Conservation (phyloP, 1,140 invertebrate species). For the Ericerus pela region DNA sequence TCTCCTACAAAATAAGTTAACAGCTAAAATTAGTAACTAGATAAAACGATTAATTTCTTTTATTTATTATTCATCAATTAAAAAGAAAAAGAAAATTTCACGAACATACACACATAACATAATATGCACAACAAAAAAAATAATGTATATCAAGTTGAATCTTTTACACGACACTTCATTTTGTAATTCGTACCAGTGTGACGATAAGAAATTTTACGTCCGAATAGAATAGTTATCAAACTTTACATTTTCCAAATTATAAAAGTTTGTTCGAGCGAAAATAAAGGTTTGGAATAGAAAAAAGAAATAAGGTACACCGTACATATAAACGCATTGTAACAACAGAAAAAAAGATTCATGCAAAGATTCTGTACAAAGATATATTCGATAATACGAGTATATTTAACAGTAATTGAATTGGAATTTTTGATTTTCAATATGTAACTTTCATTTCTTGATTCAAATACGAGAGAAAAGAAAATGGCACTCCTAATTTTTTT, state of each 20-base stretch:
- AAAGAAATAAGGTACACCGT: not conserved
- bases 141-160: not conserved
- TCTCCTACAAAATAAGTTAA: not conserved
- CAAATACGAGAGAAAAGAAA: not conserved
- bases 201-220: not conserved
- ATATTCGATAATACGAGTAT: too few species aligned
- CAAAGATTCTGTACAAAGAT: too few species aligned
- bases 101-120: not conserved
- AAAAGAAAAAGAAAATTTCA: not conserved
- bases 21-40: constrained; percentile 8
- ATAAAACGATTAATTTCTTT: constrained; percentile 5
- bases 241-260: too few species aligned
- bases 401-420: not conserved
- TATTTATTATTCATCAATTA: not conserved
- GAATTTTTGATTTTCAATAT: not conserved
- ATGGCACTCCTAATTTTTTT: constrained; percentile 4
- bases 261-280: too few species aligned
- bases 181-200: not conserved
- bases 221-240: too few species aligned
- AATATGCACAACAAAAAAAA: not conserved
- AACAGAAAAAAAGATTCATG: too few species aligned
- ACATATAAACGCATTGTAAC: not conserved
- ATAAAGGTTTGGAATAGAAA: not conserved
- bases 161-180: not conserved
- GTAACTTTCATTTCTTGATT: not conserved